Evolutionary conservation across 2,113 vertebrate genomes (phyloP), one percentile per base, ranked within the genome.

Genomic region (Arenaria interpres): DNA sequence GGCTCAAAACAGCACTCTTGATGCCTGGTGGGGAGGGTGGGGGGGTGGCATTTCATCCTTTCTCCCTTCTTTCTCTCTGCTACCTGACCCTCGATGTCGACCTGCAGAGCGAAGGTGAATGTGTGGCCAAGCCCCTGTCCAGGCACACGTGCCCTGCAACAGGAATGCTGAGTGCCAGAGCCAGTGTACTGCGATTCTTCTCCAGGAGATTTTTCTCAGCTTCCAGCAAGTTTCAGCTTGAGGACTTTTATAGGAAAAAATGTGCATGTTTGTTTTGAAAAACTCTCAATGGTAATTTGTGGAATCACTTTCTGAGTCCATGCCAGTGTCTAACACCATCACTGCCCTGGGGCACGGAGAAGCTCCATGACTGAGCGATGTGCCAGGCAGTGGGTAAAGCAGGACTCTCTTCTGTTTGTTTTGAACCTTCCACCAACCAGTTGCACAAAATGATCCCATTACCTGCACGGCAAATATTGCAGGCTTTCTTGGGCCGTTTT

Each of bases 171-270:
- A 62, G 12, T 1, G 3, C 14, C 69, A 30, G 45, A 46, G 43
- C 21, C 3, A 0, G 68, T 5, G 0, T 19, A 6, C 39, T 9
- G 22, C 2, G 0, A 3, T 32, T 6, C 51, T 15, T 25, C 60
- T n/a, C 27, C 53, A 5, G 45, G 18, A 69, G 22, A 15, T 28
- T 92, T 72, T 24, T 28, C 27, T 43, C 62, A 4, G 7, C 46
- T 50, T 75, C 28, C 67, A 50, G 37, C 9, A 37, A 75, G 46
- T 63, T 75, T 35, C 69, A 28, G 39, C 24, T 25, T 2, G 0
- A 74, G 50, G 43, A n/a, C 21, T 63, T 75, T 12, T 19, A 20
- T 4, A 63, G 35, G 75, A 51, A 74, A 89, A 62, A 83, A 54
- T 2, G 9, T 3, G 6, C 17, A 33, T 5, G 6, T 6, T 56